These are phyloP conservation scores for Drosophila imparisetae DNA, from an alignment of 2,888 invertebrate genomes.

Conservation along the genomic window DNA sequence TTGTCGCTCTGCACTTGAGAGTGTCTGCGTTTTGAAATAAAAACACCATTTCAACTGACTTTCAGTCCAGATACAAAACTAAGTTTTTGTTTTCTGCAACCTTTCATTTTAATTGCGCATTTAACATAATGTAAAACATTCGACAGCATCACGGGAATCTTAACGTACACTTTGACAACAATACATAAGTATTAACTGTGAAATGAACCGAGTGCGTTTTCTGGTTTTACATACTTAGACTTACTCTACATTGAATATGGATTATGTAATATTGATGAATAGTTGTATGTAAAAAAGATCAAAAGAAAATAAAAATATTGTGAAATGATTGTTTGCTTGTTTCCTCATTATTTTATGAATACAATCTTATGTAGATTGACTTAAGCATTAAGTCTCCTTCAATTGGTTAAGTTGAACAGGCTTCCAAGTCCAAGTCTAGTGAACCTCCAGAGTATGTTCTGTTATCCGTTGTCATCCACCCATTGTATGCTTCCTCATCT, in stretches of 20 bases:
- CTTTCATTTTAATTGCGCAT: slow-evolving; percentile 68
- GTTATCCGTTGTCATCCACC: background rate
- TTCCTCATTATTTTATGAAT: background rate
- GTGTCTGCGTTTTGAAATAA: slow-evolving; percentile 70
- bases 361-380: background rate
- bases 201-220: background rate
- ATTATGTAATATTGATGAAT: too few relatives aligned
- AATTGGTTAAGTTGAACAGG: background rate
- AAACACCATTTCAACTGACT: slow-evolving; percentile 51
- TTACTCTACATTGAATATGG: background rate
- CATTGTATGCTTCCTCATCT: background rate
- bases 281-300: too few relatives aligned
- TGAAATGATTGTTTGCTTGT: too few relatives aligned
- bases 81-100: slow-evolving; percentile 17
- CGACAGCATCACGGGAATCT: background rate
- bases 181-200: background rate
- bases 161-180: background rate
- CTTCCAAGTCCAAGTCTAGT: background rate
- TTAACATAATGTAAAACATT: slow-evolving; percentile 32
- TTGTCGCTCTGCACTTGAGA: background rate
- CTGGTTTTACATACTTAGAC: background rate
- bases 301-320: too few relatives aligned
- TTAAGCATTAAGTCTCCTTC: background rate
- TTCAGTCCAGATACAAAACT: slow-evolving; percentile 16
- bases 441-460: background rate